phyloP scores from a whole-genome alignment of 2,113 vertebrate genomes.

The Sminthopsis crassicaudata region DNA sequence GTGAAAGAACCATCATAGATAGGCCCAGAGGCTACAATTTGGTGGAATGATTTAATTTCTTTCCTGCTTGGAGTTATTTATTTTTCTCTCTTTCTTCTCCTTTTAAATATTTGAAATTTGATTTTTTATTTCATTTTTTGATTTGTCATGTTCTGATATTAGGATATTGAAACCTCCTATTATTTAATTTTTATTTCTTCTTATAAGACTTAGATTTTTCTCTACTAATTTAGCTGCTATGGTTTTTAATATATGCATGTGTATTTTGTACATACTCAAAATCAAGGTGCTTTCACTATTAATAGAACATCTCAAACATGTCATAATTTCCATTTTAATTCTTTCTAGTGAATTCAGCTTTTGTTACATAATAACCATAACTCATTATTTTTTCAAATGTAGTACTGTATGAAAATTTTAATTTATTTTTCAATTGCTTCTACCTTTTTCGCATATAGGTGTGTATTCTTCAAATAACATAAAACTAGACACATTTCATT shows the following conservation, averaged over 20 bases:
- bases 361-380: not conserved
- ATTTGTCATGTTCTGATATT: not conserved
- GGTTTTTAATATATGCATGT: not conserved
- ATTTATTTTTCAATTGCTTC: not conserved
- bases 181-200: not conserved
- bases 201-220: not conserved
- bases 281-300: not conserved
- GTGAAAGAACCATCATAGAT: not conserved
- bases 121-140: not conserved
- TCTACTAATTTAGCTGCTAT: not conserved
- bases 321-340: not conserved
- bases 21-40: not conserved
- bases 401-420: not conserved
- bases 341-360: not conserved
- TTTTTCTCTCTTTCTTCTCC: not conserved
- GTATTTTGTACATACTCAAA: not conserved
- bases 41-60: not conserved
- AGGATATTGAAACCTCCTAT: not conserved
- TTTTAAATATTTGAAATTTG: not conserved
- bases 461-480: not conserved
- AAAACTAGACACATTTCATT: not conserved
- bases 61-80: not conserved
- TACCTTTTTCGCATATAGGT: not conserved
- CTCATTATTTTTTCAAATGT: not conserved
- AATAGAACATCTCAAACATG: not conserved